These are phyloP conservation scores for Micronycteris hirsuta DNA, from an alignment of 2,113 vertebrate genomes.

Conservation along the genomic window DNA sequence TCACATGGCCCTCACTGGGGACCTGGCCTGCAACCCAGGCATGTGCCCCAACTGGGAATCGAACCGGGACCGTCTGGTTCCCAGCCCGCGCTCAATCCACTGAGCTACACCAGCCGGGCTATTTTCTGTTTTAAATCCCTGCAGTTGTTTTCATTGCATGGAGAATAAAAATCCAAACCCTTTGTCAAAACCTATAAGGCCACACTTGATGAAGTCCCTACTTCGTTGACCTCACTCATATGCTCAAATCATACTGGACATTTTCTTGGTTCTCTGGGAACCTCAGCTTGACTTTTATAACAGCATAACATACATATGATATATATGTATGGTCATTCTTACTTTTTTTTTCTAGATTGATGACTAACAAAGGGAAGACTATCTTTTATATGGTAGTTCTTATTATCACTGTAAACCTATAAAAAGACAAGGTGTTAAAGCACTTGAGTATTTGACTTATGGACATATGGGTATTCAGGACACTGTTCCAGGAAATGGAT, in stretches of 20 bases:
- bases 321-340: not conserved
- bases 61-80: too few relatives aligned
- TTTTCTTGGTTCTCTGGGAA: not conserved
- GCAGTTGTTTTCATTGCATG: not conserved
- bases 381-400: slow-evolving; percentile 23
- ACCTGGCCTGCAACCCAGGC: too few relatives aligned
- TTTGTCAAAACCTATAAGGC: not conserved
- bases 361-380: not conserved
- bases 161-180: not conserved
- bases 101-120: too few relatives aligned
- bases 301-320: not conserved
- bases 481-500: slow-evolving; percentile 74
- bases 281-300: not conserved
- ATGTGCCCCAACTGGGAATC: too few relatives aligned
- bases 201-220: not conserved
- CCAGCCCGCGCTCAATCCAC: too few relatives aligned
- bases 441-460: slow-evolving; percentile 61
- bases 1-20: too few relatives aligned
- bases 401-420: slow-evolving; percentile 57
- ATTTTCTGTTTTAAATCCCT: not conserved
- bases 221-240: not conserved
- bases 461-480: slow-evolving; percentile 66
- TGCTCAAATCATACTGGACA: not conserved
- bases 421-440: slow-evolving; percentile 65
- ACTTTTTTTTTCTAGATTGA: not conserved